Percentiles rank a stretch among this genome's conserved stretches.
Conservation (phyloP, 2,113 vertebrate genomes). For the Labeo catla region DNA sequence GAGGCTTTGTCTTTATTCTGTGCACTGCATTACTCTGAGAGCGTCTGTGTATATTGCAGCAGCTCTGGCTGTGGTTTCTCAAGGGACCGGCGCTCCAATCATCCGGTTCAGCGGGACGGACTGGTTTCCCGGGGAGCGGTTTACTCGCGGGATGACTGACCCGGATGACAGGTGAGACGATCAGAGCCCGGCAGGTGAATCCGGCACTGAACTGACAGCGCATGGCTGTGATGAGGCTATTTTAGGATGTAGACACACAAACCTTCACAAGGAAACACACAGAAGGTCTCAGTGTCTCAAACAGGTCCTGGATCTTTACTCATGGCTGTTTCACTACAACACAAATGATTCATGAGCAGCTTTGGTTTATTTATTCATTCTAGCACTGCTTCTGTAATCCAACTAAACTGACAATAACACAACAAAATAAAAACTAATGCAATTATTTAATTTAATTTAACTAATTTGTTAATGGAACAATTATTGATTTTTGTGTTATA, state of each 20-base stretch:
- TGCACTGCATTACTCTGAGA: not conserved
- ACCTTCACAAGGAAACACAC: not conserved
- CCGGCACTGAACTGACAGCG: not conserved
- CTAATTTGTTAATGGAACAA: not conserved
- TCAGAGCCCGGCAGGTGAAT: not conserved
- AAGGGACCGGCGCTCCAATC: not conserved
- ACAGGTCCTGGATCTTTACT: not conserved
- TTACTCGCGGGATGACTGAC: not conserved
- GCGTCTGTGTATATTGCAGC: not conserved
- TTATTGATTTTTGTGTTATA: not conserved
- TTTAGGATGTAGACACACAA: conserved; percentile 50
- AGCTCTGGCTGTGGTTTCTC: not conserved
- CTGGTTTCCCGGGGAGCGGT: not conserved
- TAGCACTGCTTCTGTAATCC: not conserved
- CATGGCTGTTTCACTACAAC: not conserved
- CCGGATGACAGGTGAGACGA: conserved; percentile 7
- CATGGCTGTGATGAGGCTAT: not conserved
- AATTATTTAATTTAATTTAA: not conserved
- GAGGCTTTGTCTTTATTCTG: not conserved
- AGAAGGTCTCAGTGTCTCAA: not conserved
- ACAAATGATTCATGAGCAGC: conserved; percentile 5
- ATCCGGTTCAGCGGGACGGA: not conserved
- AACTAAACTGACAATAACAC: not conserved
- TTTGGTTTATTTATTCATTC: not conserved
- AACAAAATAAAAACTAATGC: not conserved